Evolutionary conservation across 2,113 vertebrate genomes (phyloP).

Genomic region (Aplodontia rufa): DNA sequence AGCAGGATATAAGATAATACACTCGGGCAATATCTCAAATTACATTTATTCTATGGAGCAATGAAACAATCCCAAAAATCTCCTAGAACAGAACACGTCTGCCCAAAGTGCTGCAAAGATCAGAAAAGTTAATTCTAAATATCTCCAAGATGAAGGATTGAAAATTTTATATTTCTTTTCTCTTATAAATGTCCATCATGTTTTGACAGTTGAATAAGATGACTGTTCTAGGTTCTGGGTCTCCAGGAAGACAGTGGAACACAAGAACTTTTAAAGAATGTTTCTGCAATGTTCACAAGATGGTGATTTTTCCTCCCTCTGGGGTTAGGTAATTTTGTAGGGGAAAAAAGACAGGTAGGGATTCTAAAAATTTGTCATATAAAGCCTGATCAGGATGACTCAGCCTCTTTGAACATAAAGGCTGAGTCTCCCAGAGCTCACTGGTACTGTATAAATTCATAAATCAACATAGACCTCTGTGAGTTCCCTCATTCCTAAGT

Average conservation of each 20-base stretch:
- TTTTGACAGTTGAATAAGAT: not conserved
- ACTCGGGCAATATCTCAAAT: not conserved
- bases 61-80: not conserved
- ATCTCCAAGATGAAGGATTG: not conserved
- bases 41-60: not conserved
- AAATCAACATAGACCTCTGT: not conserved
- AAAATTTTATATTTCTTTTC: not conserved
- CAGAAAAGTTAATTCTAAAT: not conserved
- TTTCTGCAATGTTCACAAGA: not conserved
- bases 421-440: not conserved
- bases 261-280: not conserved
- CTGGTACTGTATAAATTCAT: not conserved
- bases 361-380: not conserved
- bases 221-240: not conserved
- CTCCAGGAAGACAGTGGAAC: not conserved
- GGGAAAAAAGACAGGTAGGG: fast-evolving
- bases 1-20: not conserved
- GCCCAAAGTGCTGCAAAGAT: not conserved
- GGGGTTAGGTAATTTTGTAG: not conserved
- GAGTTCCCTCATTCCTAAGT: not conserved
- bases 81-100: not conserved
- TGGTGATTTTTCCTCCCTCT: not conserved
- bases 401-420: not conserved
- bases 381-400: not conserved
- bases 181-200: not conserved